Evolutionary conservation across 1,140 invertebrate species (phyloP).

Genomic region (Metopolophium dirhodum): DNA sequence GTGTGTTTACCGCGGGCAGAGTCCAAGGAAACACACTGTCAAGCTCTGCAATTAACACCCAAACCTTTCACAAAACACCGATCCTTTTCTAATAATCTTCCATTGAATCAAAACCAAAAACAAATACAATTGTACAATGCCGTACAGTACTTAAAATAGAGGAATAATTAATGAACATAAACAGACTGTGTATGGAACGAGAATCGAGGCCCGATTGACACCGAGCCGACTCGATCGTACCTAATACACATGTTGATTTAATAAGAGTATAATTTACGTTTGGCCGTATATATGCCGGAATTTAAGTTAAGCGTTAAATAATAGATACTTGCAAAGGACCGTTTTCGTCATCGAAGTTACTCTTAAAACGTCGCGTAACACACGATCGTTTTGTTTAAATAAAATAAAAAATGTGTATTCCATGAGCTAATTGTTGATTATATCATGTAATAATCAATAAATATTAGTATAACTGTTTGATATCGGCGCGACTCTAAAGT

Average conservation of each 20-base stretch:
- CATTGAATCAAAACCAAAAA: neutral
- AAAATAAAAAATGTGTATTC: neutral
- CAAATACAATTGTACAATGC: neutral
- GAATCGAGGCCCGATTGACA: neutral
- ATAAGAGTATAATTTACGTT: neutral
- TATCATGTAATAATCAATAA: neutral
- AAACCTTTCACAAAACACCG: neutral
- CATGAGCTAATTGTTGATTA: neutral
- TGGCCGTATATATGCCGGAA: neutral
- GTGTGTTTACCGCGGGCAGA: neutral
- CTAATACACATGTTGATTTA: neutral
- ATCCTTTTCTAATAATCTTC: constrained; percentile 16
- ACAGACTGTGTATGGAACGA: neutral
- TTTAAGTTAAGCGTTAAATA: neutral
- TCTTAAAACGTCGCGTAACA: neutral
- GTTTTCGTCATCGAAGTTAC: neutral
- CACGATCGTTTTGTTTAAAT: neutral
- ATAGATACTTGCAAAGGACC: neutral
- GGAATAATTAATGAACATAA: too few species aligned
- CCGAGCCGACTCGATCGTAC: neutral
- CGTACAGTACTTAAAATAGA: neutral
- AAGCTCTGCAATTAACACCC: constrained; percentile 6
- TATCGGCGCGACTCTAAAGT: neutral
- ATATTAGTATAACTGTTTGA: neutral
- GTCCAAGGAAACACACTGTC: neutral